These are phyloP conservation scores for Trichosurus vulpecula DNA, from an alignment of 2,797 vertebrate genomes.

Conservation along the genomic window DNA sequence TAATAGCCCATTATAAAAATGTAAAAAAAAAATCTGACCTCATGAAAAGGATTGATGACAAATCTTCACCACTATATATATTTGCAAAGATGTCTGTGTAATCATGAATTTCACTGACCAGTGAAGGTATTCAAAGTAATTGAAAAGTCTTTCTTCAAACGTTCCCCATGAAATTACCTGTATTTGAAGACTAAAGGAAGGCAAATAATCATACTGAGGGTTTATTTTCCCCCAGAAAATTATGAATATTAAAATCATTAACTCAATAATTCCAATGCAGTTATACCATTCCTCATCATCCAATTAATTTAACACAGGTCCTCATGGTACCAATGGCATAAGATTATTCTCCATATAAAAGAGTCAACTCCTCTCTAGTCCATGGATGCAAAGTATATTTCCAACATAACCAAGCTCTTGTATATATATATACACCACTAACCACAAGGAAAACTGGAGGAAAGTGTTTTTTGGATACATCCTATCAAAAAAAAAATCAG, in stretches of 20 bases:
- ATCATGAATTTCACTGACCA: not conserved
- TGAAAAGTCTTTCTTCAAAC: conserved; percentile 8
- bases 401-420: conserved; percentile 17
- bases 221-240: conserved; percentile 19
- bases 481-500: not conserved
- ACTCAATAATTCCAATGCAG: conserved; percentile 31
- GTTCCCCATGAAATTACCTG: not conserved
- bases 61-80: conserved; percentile 8
- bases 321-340: conserved; percentile 16
- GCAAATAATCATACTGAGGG: not conserved
- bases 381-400: not conserved
- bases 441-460: conserved; percentile 14
- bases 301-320: conserved; percentile 44
- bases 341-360: not conserved
- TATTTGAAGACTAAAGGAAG: conserved; percentile 31
- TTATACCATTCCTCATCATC: conserved; percentile 37
- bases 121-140: not conserved
- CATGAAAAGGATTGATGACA: conserved; percentile 37
- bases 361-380: conserved; percentile 44
- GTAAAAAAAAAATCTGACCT: not conserved
- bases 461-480: not conserved
- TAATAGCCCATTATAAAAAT: conserved; percentile 2
- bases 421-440: not conserved
- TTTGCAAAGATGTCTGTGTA: conserved; percentile 13
- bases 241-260: conserved; percentile 6